A percentile compares a stretch with the other conserved stretches of the same genome.
phyloP scores from a whole-genome alignment of 2,888 invertebrate species.

The Microplitis manilae region DNA sequence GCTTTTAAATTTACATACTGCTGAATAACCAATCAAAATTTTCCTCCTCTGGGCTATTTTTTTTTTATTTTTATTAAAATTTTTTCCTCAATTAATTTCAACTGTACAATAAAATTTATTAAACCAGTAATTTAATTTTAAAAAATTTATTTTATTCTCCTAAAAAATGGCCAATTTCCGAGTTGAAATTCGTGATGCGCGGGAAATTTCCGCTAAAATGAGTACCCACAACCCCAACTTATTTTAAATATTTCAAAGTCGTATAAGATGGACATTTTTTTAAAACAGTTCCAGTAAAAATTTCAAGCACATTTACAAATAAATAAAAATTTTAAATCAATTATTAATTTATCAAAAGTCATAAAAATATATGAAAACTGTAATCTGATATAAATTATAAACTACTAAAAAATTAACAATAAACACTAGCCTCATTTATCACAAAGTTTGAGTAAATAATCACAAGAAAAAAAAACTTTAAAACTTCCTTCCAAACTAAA shows the following conservation, averaged over 20 bases:
- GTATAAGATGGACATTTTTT: too few relatives aligned
- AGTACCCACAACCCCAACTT: too few relatives aligned
- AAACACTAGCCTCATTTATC: not conserved
- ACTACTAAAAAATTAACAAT: not conserved
- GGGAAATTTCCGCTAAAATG: too few relatives aligned
- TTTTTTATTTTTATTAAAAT: constrained; percentile 9
- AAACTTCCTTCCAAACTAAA: too few relatives aligned
- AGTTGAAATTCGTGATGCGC: too few relatives aligned
- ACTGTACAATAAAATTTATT: not conserved
- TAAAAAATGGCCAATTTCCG: too few relatives aligned
- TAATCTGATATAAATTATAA: not conserved
- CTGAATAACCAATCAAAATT: not conserved
- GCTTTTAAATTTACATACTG: not conserved
- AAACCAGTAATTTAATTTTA: not conserved
- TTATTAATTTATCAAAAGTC: too few relatives aligned
- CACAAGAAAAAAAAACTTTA: not conserved
- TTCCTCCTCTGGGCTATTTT: not conserved
- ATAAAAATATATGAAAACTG: not conserved
- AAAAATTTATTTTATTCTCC: not conserved
- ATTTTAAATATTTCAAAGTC: too few relatives aligned
- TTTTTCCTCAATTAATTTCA: constrained; percentile 2
- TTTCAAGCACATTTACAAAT: too few relatives aligned
- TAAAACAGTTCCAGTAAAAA: too few relatives aligned
- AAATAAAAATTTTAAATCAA: too few relatives aligned
- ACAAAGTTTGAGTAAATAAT: not conserved